phyloP scores from a whole-genome alignment of 2,888 invertebrate genomes.

The Ferrisia virgata region DNA sequence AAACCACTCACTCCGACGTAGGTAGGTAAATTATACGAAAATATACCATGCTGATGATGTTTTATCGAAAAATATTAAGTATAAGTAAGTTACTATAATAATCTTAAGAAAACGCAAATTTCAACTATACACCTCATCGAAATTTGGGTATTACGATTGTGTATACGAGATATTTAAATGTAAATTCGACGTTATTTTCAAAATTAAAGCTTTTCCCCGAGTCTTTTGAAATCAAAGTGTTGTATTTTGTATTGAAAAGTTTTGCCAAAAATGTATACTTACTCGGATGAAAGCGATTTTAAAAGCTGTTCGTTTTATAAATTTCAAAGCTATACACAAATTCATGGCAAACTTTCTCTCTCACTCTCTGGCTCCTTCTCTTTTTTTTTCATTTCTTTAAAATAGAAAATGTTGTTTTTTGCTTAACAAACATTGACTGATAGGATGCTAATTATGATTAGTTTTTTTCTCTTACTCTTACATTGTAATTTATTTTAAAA shows the following conservation, averaged over 20 bases:
- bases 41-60: no score
- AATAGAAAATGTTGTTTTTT: neutral
- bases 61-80: no score
- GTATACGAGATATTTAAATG: neutral
- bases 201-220: neutral
- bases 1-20: no score
- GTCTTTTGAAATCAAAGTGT: neutral
- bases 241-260: neutral
- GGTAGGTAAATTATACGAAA: no score
- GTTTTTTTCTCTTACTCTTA: neutral
- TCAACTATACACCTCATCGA: no score
- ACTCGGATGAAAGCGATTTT: neutral
- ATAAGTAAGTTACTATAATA: no score
- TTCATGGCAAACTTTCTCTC: neutral
- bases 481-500: neutral
- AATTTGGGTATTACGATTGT: neutral
- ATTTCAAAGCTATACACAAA: neutral
- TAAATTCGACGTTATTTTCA: conserved; percentile 2
- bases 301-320: neutral
- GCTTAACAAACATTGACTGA: neutral
- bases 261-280: neutral
- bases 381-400: neutral
- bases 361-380: no score
- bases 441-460: neutral
- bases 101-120: no score